Percentiles rank a stretch among this genome's conserved stretches.
These are phyloP conservation scores for Polietes domitor DNA, from an alignment of 2,888 invertebrate species.

Conservation along the genomic window DNA sequence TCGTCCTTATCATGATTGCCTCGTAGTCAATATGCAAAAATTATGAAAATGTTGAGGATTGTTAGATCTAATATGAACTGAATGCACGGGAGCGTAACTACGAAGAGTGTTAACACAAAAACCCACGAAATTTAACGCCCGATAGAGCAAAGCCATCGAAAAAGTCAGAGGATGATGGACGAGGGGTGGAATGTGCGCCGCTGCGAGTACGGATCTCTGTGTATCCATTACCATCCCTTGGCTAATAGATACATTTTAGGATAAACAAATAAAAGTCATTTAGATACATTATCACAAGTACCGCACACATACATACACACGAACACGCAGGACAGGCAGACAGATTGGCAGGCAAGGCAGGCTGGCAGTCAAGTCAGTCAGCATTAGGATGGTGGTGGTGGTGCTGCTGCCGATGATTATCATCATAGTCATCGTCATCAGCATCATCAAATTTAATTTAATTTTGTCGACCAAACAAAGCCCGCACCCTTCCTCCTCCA, in stretches of 20 bases:
- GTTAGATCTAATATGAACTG: slow-evolving; percentile 39
- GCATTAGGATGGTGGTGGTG: slow-evolving; percentile 40
- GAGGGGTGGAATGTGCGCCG: background rate
- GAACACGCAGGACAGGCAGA: slow-evolving; percentile 31
- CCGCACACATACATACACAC: slow-evolving; percentile 32
- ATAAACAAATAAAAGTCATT: slow-evolving; percentile 67
- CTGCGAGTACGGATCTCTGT: background rate
- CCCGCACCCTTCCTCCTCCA: slow-evolving; percentile 22
- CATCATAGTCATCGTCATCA: slow-evolving; percentile 38
- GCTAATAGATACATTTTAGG: slow-evolving; percentile 66
- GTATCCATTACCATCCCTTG: slow-evolving; percentile 59
- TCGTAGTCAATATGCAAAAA: slow-evolving; percentile 52
- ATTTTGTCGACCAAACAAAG: slow-evolving; percentile 49
- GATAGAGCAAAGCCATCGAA: slow-evolving; percentile 24
- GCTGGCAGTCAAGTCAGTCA: slow-evolving; percentile 24
- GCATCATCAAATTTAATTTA: slow-evolving; percentile 64
- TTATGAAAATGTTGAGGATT: slow-evolving; percentile 32
- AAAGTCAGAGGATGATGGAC: background rate
- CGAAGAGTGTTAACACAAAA: slow-evolving; percentile 48
- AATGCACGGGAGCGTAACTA: background rate
- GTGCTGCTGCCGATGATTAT: too few relatives aligned
- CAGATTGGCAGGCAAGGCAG: background rate
- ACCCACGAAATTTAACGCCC: slow-evolving; percentile 67
- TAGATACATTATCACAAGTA: slow-evolving; percentile 66
- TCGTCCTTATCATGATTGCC: background rate